Base-by-base conservation (phyloP, 1,140 invertebrate species). In the Panagrolaimus sp. region DNA sequence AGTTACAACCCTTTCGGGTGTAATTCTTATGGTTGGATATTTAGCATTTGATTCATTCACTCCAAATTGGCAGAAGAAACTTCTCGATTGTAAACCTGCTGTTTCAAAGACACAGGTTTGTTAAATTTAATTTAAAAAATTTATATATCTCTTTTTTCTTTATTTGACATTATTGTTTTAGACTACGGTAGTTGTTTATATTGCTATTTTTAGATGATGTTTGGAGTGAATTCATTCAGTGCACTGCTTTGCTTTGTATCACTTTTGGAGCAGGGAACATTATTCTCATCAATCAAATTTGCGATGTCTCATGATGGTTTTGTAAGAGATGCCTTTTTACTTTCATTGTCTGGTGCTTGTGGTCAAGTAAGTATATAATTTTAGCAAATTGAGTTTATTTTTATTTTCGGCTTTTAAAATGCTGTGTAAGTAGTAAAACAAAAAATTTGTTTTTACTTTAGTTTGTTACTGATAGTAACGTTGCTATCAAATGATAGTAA, bases 191-290 rank as follows among this genome's bases (percentile, higher is more conserved):
- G 17, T 72, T 43, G 52, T 47, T 91, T n/a, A n/a, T n/a, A n/a
- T n/a, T n/a, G n/a, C n/a, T n/a, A 38, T 46, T 87, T 96, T 73
- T 92, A 98, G 86, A 97, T 98, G 94, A 96, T 98, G 93, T 93
- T 90, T 83, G 91, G 90, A 21, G 93, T 97, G 0, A 98, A 97
- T 85, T 86, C 95, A 71, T 97, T 95, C 84, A 96, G 94, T 0
- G 91, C 91, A 78, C 85, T 96, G 52, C 89, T 98, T 44, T 95
- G 94, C 24, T 88, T 89, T 8, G 89, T 91, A 46, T 94, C 94
- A 15, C 86, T 97, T 0, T 84, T 91, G 63, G 91, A 93, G 84
- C 92, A 94, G 85, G 90, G 90, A 21, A 89, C 89, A 38, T 90
- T 96, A 76, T 83, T 88, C 52, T 86, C 88, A 65, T 91, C 91